Evolutionary conservation across 2,888 invertebrate genomes (phyloP).

Genomic region (Phoronis australis): DNA sequence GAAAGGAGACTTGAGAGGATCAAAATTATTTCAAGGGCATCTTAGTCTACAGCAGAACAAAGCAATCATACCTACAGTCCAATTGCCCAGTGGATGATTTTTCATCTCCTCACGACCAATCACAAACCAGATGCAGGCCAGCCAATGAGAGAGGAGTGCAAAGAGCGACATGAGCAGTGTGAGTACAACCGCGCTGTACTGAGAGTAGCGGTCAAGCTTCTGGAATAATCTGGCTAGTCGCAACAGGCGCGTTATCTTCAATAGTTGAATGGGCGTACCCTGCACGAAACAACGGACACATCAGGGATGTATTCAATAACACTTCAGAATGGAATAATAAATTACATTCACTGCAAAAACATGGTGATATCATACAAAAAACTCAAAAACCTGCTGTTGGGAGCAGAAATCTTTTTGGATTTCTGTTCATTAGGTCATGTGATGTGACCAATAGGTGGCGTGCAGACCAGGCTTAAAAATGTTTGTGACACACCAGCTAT

Average conservation of each 20-base stretch:
- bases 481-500: too few species aligned
- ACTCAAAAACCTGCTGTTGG: not conserved
- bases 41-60: too few species aligned
- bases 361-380: not conserved
- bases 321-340: too few species aligned
- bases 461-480: too few species aligned
- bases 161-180: constrained; percentile 91
- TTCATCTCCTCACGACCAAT: constrained; percentile 84
- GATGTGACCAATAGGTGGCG: too few species aligned
- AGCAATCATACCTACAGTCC: constrained; percentile 71
- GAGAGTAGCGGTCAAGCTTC: constrained; percentile 94
- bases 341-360: too few species aligned
- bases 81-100: constrained; percentile 61
- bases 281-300: constrained; percentile 13
- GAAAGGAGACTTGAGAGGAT: too few species aligned
- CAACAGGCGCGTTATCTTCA: constrained; percentile 84
- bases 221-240: constrained; percentile 83
- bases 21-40: too few species aligned
- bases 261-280: constrained; percentile 68
- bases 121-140: constrained; percentile 93
- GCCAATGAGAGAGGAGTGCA: constrained; percentile 90
- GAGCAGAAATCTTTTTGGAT: too few species aligned
- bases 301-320: not conserved
- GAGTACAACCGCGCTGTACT: constrained; percentile 90
- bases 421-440: too few species aligned